Conservation (phyloP, 2,113 vertebrate species). For the Zosterops borbonicus region DNA sequence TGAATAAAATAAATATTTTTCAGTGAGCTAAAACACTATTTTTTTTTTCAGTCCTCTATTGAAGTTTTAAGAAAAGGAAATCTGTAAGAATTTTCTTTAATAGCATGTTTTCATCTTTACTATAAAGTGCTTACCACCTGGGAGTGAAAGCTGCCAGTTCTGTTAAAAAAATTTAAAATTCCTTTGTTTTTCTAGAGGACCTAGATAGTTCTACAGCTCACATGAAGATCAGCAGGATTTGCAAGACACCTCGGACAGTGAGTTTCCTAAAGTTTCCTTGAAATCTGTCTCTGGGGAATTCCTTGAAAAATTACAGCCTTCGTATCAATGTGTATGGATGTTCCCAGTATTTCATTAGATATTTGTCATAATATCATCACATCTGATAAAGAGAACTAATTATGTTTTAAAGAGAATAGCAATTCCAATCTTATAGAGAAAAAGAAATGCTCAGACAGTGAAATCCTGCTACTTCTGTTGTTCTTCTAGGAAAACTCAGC, state of each 20-base stretch:
- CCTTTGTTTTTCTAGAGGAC: background rate
- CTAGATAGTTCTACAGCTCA: background rate
- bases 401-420: background rate
- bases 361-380: background rate
- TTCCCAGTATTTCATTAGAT: background rate
- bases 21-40: background rate
- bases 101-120: background rate
- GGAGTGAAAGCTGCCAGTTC: background rate
- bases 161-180: background rate
- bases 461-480: background rate
- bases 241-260: background rate
- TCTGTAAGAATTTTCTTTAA: background rate
- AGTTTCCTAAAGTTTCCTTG: background rate
- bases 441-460: background rate
- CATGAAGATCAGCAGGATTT: background rate
- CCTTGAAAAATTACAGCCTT: background rate
- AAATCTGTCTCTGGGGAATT: background rate
- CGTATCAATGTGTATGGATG: background rate
- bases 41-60: background rate
- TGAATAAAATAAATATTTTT: background rate
- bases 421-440: background rate
- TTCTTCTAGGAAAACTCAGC: background rate
- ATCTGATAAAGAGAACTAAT: background rate
- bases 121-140: background rate
- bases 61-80: background rate